Conservation (phyloP, 2,113 vertebrate species). For the Cervus canadensis region DNA sequence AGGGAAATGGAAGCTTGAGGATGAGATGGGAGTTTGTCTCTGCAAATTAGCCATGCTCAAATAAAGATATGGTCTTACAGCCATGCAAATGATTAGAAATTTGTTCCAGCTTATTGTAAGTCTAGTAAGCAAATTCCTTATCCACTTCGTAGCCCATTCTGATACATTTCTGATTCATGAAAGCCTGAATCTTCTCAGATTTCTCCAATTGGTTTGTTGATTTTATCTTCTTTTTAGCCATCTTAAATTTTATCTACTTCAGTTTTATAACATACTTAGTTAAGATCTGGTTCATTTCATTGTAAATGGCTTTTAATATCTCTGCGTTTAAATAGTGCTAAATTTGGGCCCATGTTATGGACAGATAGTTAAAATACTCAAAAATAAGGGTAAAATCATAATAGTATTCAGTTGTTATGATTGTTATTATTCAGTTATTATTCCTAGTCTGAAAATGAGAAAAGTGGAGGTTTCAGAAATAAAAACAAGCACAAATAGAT, state of each 20-base stretch:
- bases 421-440: constrained; percentile 6
- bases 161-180: neutral
- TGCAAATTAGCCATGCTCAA: neutral
- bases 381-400: neutral
- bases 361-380: neutral
- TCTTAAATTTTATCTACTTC: neutral
- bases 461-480: neutral
- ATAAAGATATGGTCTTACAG: neutral
- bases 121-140: neutral
- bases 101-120: neutral
- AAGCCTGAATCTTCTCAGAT: neutral
- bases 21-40: neutral
- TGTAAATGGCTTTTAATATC: neutral
- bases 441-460: neutral
- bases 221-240: neutral
- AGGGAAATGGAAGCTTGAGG: neutral
- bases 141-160: neutral
- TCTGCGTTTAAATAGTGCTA: neutral
- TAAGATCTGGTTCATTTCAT: neutral
- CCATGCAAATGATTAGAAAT: neutral
- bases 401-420: neutral
- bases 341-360: neutral
- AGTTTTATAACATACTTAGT: neutral
- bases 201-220: neutral
- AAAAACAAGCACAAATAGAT: neutral